Percentiles rank a stretch among this genome's conserved stretches.
phyloP scores from a whole-genome alignment of 2,888 invertebrate genomes.

The Mimachlamys varia region DNA sequence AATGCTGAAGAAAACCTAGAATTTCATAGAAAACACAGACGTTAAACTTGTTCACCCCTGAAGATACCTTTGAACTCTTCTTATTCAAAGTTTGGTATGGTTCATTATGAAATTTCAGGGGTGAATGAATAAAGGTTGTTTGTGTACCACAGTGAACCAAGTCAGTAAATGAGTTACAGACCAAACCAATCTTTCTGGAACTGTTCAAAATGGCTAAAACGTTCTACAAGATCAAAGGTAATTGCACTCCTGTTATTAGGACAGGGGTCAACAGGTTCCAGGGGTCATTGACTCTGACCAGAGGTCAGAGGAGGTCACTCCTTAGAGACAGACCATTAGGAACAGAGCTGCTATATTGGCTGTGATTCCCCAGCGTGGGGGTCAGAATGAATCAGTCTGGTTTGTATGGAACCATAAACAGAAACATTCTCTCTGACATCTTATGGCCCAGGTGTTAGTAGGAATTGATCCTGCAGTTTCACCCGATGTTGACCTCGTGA shows the following conservation, averaged over 20 bases:
- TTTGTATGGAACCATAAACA: background rate
- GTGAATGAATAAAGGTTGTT: no score
- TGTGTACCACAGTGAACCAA: no score
- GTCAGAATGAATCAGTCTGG: background rate
- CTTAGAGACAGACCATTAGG: background rate
- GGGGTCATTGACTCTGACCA: background rate
- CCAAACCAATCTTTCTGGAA: background rate
- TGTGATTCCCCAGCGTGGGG: background rate
- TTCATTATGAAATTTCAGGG: no score
- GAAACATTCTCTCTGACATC: background rate
- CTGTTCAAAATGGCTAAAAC: background rate
- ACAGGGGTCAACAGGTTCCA: background rate
- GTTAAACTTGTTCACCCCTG: no score
- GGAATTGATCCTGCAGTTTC: background rate
- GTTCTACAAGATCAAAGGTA: background rate
- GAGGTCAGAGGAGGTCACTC: background rate
- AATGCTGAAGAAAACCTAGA: no score
- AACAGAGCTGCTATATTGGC: background rate
- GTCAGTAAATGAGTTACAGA: background rate
- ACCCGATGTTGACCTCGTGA: background rate
- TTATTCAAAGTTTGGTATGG: no score
- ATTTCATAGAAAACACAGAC: no score
- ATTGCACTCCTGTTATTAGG: background rate
- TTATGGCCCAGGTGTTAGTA: background rate
- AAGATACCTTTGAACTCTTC: no score